Evolutionary conservation across 2,797 vertebrate species (phyloP), one percentile per base, ranked within the genome.

Genomic region (Loris lydekkerianus): DNA sequence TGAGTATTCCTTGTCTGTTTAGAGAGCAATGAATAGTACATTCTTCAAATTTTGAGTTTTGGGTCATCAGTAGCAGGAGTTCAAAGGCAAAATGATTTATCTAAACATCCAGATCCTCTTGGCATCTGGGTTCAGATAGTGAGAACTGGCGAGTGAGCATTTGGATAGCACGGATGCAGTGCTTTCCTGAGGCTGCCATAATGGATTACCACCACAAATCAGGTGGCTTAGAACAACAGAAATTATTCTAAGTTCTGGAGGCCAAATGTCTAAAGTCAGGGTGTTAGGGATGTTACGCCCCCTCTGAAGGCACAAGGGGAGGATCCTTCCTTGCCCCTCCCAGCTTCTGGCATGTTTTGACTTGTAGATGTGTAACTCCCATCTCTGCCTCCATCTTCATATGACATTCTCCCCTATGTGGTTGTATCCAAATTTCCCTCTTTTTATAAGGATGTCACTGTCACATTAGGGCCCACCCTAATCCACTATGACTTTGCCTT

Each of bases 311-410:
- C 27, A 8, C 27, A 0, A 2, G 34, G 67, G 27, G 37, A 20
- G 43, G 27, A 31, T 10, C 3, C 27, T 56, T 56, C 23, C 65
- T 31, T 0, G 10, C 43, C 58, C 49, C 31, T 23, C 17, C 10
- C 5, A 13, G 61, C 83, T 72, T 40, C 46, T 4, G 29, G 31
- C 0, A 0, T 37, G 37, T 58, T 49, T 67, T 46, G 9, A 2
- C 58, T 75, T 49, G 34, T 9, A 2, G 31, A 53, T 0, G 0
- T 27, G 7, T 58, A 1, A 2, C 65, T 23, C 20, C 14, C 15
- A 14, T 53, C 14, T 53, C 49, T 53, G 14, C 14, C 53, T 37
- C 70, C 3, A 0, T 67, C 43, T 76, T 46, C 10, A 8, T 11
- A 0, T 4, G n/a, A 5, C 10, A 2, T 76, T 60, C 46, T 60